Evolutionary conservation across 2,888 invertebrate genomes (phyloP).

Genomic region (Tiphia femorata): DNA sequence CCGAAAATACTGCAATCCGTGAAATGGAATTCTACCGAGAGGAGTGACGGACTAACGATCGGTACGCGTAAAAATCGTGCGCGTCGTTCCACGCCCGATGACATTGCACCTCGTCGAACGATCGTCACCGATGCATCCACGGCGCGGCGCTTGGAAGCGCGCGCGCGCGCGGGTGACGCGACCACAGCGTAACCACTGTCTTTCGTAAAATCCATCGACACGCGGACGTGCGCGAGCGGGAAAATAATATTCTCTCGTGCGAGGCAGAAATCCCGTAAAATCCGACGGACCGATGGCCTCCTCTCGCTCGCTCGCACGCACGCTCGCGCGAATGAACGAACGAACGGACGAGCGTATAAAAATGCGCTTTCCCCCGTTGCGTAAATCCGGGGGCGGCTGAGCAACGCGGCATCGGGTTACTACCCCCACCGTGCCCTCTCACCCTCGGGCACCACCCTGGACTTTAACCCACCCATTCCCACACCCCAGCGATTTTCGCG

Average conservation of each 20-base stretch:
- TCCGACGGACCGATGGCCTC: conserved; percentile 25
- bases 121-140: no score
- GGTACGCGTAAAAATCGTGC: no score
- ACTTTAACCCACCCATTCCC: no score
- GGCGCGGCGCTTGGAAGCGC: no score
- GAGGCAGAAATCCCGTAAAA: conserved; percentile 33
- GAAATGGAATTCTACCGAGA: no score
- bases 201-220: conserved; percentile 24
- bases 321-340: not conserved
- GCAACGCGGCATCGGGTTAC: conserved; percentile 2
- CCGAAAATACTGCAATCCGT: no score
- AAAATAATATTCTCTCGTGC: conserved; percentile 27
- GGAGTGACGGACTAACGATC: no score
- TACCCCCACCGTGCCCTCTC: not conserved
- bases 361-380: not conserved
- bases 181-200: conserved; percentile 31
- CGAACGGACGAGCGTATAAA: not conserved
- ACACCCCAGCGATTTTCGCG: not conserved
- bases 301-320: conserved; percentile 3
- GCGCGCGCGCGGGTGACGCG: no score
- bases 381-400: conserved; percentile 1
- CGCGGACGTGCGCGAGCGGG: conserved; percentile 7
- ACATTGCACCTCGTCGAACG: no score
- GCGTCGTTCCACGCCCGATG: no score
- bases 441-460: no score